Percentiles rank a stretch among this genome's conserved stretches.
Evolutionary conservation across 2,888 invertebrate genomes (phyloP).

Genomic region (Aproaerema taeniolella): DNA sequence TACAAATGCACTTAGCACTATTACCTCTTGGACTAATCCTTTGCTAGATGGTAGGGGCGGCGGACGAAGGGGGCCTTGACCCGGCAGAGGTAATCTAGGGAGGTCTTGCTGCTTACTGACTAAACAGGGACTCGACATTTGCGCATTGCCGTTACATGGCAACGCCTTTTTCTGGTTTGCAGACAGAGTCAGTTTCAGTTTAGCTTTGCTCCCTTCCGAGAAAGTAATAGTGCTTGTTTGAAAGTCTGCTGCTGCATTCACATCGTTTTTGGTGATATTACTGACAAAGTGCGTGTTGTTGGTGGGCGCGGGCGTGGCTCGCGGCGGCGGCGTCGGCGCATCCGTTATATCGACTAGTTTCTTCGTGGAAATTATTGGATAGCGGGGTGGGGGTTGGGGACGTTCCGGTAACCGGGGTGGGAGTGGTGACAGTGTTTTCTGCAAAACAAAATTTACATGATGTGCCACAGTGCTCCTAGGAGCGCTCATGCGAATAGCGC

Average conservation of each 20-base stretch:
- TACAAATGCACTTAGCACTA: constrained; percentile 61
- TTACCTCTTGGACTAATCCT: constrained; percentile 60
- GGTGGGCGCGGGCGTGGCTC: constrained; percentile 38
- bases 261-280: constrained; percentile 60
- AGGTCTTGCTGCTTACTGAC: constrained; percentile 27
- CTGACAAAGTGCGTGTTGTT: constrained; percentile 57
- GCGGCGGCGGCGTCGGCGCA: constrained; percentile 62
- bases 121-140: constrained; percentile 31
- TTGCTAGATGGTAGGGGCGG: constrained; percentile 31
- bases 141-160: constrained; percentile 37
- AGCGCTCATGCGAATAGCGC: constrained; percentile 49
- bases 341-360: constrained; percentile 63
- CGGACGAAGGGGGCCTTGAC: constrained; percentile 19
- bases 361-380: constrained; percentile 66
- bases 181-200: constrained; percentile 58
- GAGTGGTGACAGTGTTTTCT: constrained; percentile 67
- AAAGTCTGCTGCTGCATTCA: constrained; percentile 42
- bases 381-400: constrained; percentile 59
- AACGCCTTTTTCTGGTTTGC: constrained; percentile 46
- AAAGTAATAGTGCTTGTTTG: constrained; percentile 69
- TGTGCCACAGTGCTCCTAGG: constrained; percentile 66
- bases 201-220: constrained; percentile 58
- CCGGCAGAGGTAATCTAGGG: constrained; percentile 14
- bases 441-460: constrained; percentile 66
- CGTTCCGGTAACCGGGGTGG: constrained; percentile 69